phyloP scores from a whole-genome alignment of 2,888 invertebrate genomes.

The Neria commutata region DNA sequence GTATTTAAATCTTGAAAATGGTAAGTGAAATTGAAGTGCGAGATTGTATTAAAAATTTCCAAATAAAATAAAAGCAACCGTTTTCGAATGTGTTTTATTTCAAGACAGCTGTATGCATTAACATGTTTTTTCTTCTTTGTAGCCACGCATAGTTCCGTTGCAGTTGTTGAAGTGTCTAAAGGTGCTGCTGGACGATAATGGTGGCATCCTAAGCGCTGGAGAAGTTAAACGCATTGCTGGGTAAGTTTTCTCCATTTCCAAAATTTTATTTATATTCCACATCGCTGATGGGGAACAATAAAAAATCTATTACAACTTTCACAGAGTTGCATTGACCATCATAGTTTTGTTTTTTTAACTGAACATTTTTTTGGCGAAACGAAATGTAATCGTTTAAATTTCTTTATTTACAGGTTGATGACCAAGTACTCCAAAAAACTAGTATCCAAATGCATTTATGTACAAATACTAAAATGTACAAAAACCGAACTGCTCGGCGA shows the following conservation, averaged over 20 bases:
- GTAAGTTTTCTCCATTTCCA: slow-evolving; percentile 66
- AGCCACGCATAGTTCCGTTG: slow-evolving; percentile 93
- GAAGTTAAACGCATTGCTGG: slow-evolving; percentile 87
- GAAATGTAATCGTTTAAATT: slow-evolving; percentile 14
- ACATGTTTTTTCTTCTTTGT: slow-evolving; percentile 60
- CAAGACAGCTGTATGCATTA: not conserved
- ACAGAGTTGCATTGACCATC: not conserved
- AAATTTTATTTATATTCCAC: slow-evolving; percentile 8
- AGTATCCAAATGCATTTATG: slow-evolving; percentile 94
- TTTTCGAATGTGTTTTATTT: not conserved
- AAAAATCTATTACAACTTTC: not conserved
- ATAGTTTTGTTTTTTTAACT: not conserved
- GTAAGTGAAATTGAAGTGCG: no score
- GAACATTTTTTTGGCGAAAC: not conserved
- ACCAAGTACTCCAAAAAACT: slow-evolving; percentile 93
- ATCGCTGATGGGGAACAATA: not conserved
- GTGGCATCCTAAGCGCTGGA: slow-evolving; percentile 85
- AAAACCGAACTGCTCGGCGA: slow-evolving; percentile 80
- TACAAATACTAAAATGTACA: slow-evolving; percentile 88
- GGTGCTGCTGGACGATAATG: slow-evolving; percentile 80
- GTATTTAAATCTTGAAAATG: no score
- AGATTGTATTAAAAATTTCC: not conserved
- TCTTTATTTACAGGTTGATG: slow-evolving; percentile 79
- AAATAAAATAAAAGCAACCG: not conserved
- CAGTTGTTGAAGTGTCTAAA: slow-evolving; percentile 87